A percentile compares a stretch with the other conserved stretches of the same genome.
phyloP scores from a whole-genome alignment of 2,797 vertebrate genomes.

The Cossypha caffra region DNA sequence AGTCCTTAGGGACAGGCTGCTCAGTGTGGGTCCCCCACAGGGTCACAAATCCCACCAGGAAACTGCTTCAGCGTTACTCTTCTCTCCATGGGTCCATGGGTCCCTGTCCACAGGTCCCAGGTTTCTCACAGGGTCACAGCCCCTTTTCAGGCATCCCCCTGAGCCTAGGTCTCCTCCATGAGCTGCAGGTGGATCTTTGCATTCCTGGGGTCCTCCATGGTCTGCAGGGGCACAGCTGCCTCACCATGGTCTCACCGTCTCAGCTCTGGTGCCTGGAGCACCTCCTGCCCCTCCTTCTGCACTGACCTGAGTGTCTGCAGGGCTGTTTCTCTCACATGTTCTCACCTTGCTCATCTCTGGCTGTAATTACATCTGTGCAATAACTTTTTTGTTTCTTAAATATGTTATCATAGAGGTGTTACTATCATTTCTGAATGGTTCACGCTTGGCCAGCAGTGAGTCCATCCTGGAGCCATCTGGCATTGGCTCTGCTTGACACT shows the following conservation, averaged over 20 bases:
- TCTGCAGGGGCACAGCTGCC: background rate
- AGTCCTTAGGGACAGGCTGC: no score
- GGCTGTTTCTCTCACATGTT: background rate
- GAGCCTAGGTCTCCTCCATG: background rate
- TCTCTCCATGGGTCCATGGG: background rate
- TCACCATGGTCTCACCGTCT: background rate
- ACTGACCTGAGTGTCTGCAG: background rate
- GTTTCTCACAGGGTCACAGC: background rate
- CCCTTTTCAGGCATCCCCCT: background rate
- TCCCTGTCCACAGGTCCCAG: background rate
- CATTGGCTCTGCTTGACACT: background rate
- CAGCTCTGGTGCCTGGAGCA: background rate
- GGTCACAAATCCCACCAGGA: background rate
- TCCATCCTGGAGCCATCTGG: background rate
- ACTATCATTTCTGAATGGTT: background rate
- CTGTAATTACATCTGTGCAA: accelerated
- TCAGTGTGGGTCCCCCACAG: accelerated
- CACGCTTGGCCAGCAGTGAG: accelerated
- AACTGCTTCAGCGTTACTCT: accelerated
- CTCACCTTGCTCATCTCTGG: background rate
- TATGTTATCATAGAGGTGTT: background rate
- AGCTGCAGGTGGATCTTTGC: background rate
- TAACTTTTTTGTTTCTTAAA: background rate
- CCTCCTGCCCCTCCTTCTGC: background rate
- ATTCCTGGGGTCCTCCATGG: background rate